Evolutionary conservation across 2,113 vertebrate genomes (phyloP), one percentile per base, ranked within the genome.

Genomic region (Synodontis membranacea): DNA sequence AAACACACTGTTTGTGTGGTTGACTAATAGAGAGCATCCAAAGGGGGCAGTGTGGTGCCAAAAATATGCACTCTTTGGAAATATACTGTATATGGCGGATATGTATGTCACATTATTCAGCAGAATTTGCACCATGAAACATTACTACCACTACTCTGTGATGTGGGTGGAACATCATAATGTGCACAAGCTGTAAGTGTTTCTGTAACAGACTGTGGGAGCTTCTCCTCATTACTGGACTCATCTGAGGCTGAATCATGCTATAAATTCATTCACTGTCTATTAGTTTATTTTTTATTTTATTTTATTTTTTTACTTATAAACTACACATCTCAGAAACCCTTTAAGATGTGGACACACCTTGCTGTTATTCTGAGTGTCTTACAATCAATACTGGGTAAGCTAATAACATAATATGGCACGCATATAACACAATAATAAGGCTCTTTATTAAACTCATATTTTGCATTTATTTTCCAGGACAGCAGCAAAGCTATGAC

Each of bases 401-500:
- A 56, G 58, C 28, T n/a, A 46, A 4, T 1, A n/a, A 19, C 25
- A 19, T 9, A 39, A 6, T 54, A 4, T n/a, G n/a, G n/a, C n/a
- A n/a, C n/a, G n/a, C n/a, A n/a, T n/a, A n/a, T n/a, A n/a, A n/a
- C n/a, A n/a, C n/a, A n/a, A n/a, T n/a, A n/a, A n/a, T n/a, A n/a
- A n/a, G n/a, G n/a, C n/a, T n/a, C 50, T 52, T 15, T 52, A 52
- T 76, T 23, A 37, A 23, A 21, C 34, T 46, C 44, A 62, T 44
- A 8, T 44, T 34, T 81, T n/a, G 19, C 34, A 60, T 79, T 48
- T 39, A 14, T n/a, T 34, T 37, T 42, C 42, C 58, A 85, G 75
- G 44, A 64, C 75, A 82, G 14, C 80, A 82, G 58, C 80, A 85
- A 62, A 79, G 52, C 11, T 66, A 80, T 5, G 58, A 80, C 1